Evolutionary conservation across 2,888 invertebrate species (phyloP), one percentile per base, ranked within the genome.

Genomic region (Syrphus vitripennis): DNA sequence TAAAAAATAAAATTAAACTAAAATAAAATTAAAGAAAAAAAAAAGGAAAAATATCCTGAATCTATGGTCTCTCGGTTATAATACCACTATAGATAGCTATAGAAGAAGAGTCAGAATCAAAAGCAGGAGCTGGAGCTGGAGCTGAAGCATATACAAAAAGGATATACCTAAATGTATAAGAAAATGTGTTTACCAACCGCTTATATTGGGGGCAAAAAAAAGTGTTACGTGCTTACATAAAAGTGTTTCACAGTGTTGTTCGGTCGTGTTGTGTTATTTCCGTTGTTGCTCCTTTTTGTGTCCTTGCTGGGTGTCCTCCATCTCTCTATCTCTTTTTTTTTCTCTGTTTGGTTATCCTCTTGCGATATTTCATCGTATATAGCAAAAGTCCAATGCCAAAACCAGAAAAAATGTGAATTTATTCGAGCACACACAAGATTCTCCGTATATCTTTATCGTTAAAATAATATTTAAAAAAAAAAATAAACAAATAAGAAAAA

Each of bases 111-210:
- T 4, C 12, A 21, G 34, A 16, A 40, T 40, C 45, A 16, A 45
- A 12, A 42, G n/a, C 45, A 63, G 12, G 45, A 37, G 24, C 31
- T 19, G 19, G 19, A 48, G 19, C 45, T 9, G 4, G 10, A 34
- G 34, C 9, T 10, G 9, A 3, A 42, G 42, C 42, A 48, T 10
- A 9, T 16, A 45, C 31, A 76, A 74, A 74, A 78, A 82, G 82
- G 72, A 86, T 78, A 77, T 72, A n/a, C n/a, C n/a, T n/a, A n/a
- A n/a, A n/a, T n/a, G n/a, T n/a, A 76, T 16, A 77, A 70, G 77
- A 82, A 86, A 81, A 82, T 82, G 86, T 86, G 72, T 82, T 86
- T 86, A 81, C 84, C 81, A 76, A 86, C 84, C 84, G 77, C 76
- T 77, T 81, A 81, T 69, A 37, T 45, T 65, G 65, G 59, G 61